These are phyloP conservation scores for Phyllotreta striolata DNA, from an alignment of 2,888 invertebrate genomes.

Conservation along the genomic window DNA sequence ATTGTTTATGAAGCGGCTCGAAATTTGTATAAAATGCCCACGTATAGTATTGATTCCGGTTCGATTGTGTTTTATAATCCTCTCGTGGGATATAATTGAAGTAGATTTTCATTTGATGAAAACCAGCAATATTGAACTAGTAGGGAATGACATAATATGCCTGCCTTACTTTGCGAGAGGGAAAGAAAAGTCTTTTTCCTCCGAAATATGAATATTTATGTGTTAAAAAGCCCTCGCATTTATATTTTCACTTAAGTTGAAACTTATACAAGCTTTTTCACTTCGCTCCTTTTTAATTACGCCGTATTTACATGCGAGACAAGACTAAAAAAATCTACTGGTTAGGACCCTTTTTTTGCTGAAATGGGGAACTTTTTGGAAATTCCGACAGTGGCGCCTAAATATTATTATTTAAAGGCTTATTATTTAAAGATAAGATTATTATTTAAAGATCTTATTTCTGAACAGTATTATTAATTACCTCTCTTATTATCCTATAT, in stretches of 20 bases:
- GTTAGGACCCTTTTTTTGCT: conserved; percentile 26
- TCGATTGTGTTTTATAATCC: too few species aligned
- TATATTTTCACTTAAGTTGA: conserved; percentile 57
- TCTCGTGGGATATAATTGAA: not conserved
- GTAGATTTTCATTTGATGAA: not conserved
- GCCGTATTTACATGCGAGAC: conserved; percentile 48
- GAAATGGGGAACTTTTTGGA: conserved; percentile 7
- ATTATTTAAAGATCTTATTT: too few species aligned
- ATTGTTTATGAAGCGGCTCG: too few species aligned
- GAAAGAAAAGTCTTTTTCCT: conserved; percentile 47
- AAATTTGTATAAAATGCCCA: too few species aligned
- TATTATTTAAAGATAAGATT: too few species aligned
- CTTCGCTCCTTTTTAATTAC: conserved; percentile 57
- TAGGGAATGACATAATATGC: not conserved
- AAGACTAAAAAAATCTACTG: conserved; percentile 29
- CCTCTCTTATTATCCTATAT: too few species aligned
- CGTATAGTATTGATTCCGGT: too few species aligned
- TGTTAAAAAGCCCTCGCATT: conserved; percentile 51
- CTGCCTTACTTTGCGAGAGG: conserved; percentile 8
- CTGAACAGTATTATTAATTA: too few species aligned
- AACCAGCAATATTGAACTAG: not conserved
- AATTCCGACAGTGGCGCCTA: not conserved
- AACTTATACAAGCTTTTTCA: conserved; percentile 59
- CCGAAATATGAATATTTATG: conserved; percentile 55
- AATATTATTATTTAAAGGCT: too few species aligned